These are phyloP conservation scores for Hipparchia sbordonii DNA, from an alignment of 2,888 invertebrate species.

Conservation along the genomic window DNA sequence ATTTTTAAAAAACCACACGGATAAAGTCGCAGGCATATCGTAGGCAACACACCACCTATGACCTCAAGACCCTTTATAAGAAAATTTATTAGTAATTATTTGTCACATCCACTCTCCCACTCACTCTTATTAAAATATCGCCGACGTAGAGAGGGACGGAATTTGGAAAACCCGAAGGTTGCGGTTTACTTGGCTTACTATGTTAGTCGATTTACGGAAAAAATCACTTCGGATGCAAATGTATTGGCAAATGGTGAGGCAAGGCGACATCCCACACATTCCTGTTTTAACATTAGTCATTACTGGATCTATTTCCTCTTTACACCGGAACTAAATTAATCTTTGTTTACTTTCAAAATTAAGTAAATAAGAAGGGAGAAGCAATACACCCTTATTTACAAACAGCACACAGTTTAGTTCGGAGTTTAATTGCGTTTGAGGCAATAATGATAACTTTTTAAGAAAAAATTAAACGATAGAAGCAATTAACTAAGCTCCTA, in stretches of 20 bases:
- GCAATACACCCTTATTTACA: background rate
- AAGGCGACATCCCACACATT: conserved; percentile 21
- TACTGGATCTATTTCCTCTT: background rate
- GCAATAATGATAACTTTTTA: too few species aligned
- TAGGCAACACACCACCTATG: too few species aligned
- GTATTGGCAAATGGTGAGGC: conserved; percentile 3
- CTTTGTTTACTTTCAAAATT: background rate
- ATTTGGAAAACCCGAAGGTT: conserved; percentile 31
- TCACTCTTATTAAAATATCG: background rate
- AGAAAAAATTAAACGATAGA: too few species aligned
- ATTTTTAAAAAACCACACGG: too few species aligned
- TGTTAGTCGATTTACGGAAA: conserved; percentile 12
- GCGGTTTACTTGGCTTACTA: conserved; percentile 8
- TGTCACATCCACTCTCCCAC: background rate
- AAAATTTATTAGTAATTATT: background rate
- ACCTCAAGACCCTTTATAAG: background rate
- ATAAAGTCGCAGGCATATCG: too few species aligned
- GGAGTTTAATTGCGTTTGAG: too few species aligned
- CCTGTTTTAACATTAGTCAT: background rate
- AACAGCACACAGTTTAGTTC: too few species aligned
- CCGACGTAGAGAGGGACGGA: background rate
- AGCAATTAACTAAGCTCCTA: too few species aligned
- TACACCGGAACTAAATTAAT: conserved; percentile 2
- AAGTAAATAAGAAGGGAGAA: background rate
- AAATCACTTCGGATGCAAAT: conserved; percentile 25